These are phyloP conservation scores for Physella acuta DNA, from an alignment of 1,140 invertebrate genomes.

Conservation along the genomic window DNA sequence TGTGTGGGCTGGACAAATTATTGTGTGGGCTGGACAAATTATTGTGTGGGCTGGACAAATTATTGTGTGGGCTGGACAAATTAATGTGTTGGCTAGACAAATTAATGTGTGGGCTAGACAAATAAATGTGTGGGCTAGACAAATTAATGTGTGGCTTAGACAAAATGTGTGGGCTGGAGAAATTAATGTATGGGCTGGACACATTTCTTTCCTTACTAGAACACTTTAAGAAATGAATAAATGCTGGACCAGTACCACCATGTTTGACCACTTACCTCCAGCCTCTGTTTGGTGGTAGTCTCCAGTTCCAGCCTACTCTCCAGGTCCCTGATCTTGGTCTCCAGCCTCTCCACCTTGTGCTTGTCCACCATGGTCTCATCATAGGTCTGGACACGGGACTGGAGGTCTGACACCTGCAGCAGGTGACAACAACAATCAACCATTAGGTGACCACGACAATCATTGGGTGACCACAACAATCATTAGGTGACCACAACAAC, in stretches of 20 bases:
- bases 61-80: too few relatives aligned
- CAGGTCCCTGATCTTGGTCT: slow-evolving; percentile 81
- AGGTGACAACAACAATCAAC: too few relatives aligned
- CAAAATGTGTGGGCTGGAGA: background rate
- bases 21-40: too few relatives aligned
- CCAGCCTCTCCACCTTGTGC: slow-evolving; percentile 70
- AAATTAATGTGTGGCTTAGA: too few relatives aligned
- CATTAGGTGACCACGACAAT: too few relatives aligned
- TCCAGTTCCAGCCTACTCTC: slow-evolving; percentile 88
- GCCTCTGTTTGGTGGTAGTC: slow-evolving; percentile 76
- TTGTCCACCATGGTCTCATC: slow-evolving; percentile 78
- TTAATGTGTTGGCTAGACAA: too few relatives aligned
- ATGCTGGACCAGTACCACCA: background rate
- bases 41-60: too few relatives aligned
- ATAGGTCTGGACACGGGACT: slow-evolving; percentile 74
- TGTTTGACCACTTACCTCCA: slow-evolving; percentile 65
- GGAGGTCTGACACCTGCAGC: slow-evolving; percentile 71
- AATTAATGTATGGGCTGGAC: background rate
- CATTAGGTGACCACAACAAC: too few relatives aligned
- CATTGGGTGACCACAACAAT: too few relatives aligned
- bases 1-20: too few relatives aligned
- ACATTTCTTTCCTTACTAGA: background rate
- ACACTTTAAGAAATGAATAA: background rate
- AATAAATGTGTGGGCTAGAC: too few relatives aligned
- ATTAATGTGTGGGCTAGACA: too few relatives aligned